phyloP scores from a whole-genome alignment of 30 jellyfish, hydroid and myxozoan species.

The Turritopsis dohrnii region DNA sequence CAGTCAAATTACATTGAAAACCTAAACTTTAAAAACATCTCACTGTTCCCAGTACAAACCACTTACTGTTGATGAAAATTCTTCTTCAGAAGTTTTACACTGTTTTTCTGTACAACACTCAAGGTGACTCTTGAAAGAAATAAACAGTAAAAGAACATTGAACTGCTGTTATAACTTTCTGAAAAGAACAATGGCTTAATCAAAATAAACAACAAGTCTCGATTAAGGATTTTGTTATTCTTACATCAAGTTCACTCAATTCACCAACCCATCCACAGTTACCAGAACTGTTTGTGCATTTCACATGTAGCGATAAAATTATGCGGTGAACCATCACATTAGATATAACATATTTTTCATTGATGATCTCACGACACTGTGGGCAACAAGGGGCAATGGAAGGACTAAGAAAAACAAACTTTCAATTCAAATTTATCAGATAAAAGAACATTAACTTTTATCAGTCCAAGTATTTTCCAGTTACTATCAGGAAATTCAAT shows the following conservation, averaged over 20 bases:
- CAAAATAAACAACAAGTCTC: neutral
- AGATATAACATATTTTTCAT: constrained; percentile 19
- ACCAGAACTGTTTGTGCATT: constrained; percentile 9
- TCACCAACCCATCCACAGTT: constrained; percentile 29
- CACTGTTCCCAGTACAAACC: too few species aligned
- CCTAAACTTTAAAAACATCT: too few species aligned
- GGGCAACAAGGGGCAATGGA: constrained; percentile 25
- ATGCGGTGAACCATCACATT: constrained; percentile 35
- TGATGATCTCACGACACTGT: constrained; percentile 41
- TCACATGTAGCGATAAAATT: constrained; percentile 14
- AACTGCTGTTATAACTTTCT: too few species aligned
- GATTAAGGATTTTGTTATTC: neutral
- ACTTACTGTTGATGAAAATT: neutral
- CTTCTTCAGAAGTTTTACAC: neutral
- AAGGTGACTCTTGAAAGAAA: neutral
- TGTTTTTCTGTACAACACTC: neutral
- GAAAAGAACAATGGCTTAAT: neutral
- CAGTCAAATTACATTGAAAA: neutral
- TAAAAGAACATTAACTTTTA: too few species aligned
- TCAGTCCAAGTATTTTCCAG: too few species aligned
- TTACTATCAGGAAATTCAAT: too few species aligned
- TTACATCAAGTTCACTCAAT: constrained; percentile 21
- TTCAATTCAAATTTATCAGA: too few species aligned
- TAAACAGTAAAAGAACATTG: neutral
- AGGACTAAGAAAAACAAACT: neutral